Evolutionary conservation across 1,140 invertebrate genomes (phyloP).

Genomic region (Tetramorium simillimum): DNA sequence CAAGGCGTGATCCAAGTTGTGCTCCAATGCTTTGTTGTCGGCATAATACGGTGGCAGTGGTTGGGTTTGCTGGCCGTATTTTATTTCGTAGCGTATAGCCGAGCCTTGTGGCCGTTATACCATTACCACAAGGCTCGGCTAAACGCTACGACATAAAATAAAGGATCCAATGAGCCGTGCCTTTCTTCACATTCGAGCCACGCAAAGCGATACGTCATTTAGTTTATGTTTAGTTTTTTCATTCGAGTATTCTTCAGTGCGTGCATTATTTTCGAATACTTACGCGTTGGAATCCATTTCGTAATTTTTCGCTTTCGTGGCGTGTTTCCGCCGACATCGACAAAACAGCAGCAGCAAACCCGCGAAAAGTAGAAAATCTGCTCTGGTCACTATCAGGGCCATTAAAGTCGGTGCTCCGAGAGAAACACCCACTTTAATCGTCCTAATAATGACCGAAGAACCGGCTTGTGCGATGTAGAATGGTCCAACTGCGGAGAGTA

Average conservation of each 20-base stretch:
- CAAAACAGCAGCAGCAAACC: constrained; percentile 93
- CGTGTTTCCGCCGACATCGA: constrained; percentile 93
- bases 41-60: constrained; percentile 94
- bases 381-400: constrained; percentile 92
- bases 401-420: constrained; percentile 92
- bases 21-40: constrained; percentile 96
- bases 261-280: constrained; percentile 68
- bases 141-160: constrained; percentile 81
- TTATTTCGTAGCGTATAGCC: too few relatives aligned
- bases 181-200: background rate
- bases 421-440: too few relatives aligned
- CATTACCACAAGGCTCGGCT: constrained; percentile 91
- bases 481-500: constrained; percentile 88
- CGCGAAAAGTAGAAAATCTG: constrained; percentile 92
- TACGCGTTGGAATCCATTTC: constrained; percentile 93
- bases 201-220: background rate
- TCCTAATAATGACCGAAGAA: too few relatives aligned
- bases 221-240: background rate
- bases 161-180: background rate
- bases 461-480: constrained; percentile 92
- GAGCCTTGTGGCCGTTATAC: too few relatives aligned
- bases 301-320: constrained; percentile 95
- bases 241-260: too few relatives aligned
- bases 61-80: constrained; percentile 90
- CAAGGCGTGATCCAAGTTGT: constrained; percentile 92